Evolutionary conservation across 2,888 invertebrate genomes (phyloP).

Genomic region (Ormyrus pomaceus): DNA sequence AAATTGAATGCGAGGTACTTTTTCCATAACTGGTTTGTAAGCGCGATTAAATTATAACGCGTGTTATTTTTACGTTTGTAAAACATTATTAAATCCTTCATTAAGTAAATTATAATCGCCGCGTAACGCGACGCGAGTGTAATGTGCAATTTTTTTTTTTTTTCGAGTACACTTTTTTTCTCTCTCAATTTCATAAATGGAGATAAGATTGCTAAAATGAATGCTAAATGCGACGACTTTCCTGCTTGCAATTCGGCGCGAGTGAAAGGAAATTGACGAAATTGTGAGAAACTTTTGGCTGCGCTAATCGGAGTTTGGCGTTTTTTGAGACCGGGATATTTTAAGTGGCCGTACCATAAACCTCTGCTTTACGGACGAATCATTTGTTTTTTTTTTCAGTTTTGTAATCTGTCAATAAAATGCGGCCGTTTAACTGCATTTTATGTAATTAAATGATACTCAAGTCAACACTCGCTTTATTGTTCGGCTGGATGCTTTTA

Average conservation of each 20-base stretch:
- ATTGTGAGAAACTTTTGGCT: constrained; percentile 33
- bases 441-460: too few species aligned
- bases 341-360: constrained; percentile 15
- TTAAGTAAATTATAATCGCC: not conserved
- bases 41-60: not conserved
- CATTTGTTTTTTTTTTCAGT: not conserved
- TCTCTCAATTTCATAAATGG: not conserved
- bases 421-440: too few species aligned
- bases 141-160: too few species aligned
- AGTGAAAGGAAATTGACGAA: constrained; percentile 40
- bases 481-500: too few species aligned
- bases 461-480: too few species aligned
- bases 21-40: too few species aligned
- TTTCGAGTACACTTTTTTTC: too few species aligned
- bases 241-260: not conserved
- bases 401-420: constrained; percentile 9
- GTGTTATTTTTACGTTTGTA: not conserved
- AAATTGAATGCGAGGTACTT: too few species aligned
- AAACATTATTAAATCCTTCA: not conserved
- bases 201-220: constrained; percentile 13
- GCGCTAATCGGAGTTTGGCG: constrained; percentile 15
- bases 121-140: not conserved
- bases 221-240: constrained; percentile 15
- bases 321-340: constrained; percentile 5
- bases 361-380: not conserved